Evolutionary conservation across 2,797 vertebrate genomes (phyloP).

Genomic region (Pangasius sanitwongsei): DNA sequence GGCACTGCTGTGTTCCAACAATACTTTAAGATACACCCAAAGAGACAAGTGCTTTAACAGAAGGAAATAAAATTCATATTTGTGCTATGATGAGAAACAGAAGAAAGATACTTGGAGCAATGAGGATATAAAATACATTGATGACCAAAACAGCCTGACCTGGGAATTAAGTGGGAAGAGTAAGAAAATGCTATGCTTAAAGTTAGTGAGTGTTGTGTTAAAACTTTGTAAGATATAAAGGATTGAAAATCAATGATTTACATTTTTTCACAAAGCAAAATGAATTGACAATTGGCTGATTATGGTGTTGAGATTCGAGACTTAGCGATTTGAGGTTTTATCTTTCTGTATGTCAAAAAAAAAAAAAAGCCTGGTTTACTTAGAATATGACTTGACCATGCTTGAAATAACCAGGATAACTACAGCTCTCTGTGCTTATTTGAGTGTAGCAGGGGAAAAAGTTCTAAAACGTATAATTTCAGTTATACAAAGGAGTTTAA

Average conservation of each 20-base stretch:
- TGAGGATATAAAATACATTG: background rate
- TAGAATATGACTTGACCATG: background rate
- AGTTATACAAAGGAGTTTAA: background rate
- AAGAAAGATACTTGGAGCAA: background rate
- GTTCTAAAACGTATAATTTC: background rate
- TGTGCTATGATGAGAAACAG: slow-evolving; percentile 3
- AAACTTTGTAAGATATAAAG: background rate
- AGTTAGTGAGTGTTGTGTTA: background rate
- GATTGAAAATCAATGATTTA: background rate
- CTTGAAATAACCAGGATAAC: background rate
- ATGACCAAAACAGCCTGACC: slow-evolving; percentile 3
- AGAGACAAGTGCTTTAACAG: slow-evolving; percentile 7
- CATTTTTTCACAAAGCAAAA: background rate
- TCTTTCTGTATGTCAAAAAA: background rate
- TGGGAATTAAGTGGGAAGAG: background rate
- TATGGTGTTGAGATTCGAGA: background rate
- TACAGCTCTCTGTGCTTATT: background rate
- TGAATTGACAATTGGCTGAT: too few relatives aligned
- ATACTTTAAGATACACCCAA: background rate
- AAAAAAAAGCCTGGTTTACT: background rate
- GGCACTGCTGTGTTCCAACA: background rate
- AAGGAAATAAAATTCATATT: slow-evolving; percentile 1
- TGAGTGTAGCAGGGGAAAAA: background rate
- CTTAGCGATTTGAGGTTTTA: background rate
- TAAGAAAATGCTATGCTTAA: background rate